A percentile compares a stretch with the other conserved stretches of the same genome.
Conservation (phyloP, 2,113 vertebrate genomes). For the Seriola rivoliana region DNA sequence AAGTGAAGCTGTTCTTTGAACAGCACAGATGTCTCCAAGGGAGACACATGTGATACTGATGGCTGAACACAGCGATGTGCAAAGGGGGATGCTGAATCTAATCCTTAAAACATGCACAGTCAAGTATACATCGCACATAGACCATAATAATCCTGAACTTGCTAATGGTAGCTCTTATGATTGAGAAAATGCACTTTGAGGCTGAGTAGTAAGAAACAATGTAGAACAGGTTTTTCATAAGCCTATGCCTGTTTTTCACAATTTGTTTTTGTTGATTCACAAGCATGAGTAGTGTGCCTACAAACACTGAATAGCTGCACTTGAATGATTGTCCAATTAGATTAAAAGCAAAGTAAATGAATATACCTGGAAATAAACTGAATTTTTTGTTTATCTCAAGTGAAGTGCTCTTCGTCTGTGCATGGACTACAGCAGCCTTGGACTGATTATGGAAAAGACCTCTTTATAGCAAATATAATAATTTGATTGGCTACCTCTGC, state of each 20-base stretch:
- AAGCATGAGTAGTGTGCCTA: background rate
- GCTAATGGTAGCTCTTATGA: no score
- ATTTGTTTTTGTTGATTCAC: slow-evolving; percentile 13
- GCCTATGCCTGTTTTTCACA: background rate
- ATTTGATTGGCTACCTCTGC: slow-evolving; percentile 65
- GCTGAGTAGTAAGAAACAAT: background rate
- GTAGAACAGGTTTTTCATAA: background rate
- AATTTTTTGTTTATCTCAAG: slow-evolving; percentile 20
- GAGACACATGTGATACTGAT: slow-evolving; percentile 61
- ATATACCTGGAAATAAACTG: slow-evolving; percentile 46
- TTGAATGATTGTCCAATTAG: slow-evolving; percentile 51
- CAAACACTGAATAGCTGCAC: slow-evolving; percentile 5
- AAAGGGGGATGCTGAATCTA: slow-evolving; percentile 1
- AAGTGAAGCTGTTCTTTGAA: slow-evolving; percentile 40
- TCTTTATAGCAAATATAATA: slow-evolving; percentile 56
- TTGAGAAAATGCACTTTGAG: background rate
- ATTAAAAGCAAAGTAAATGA: slow-evolving; percentile 64
- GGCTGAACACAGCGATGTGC: slow-evolving; percentile 39
- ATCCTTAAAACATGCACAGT: slow-evolving; percentile 23
- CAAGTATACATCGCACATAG: background rate
- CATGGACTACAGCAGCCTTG: slow-evolving; percentile 19
- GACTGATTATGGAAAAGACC: slow-evolving; percentile 48
- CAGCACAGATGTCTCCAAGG: slow-evolving; percentile 58
- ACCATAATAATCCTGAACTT: background rate
- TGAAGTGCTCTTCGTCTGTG: slow-evolving; percentile 39